Percentiles rank a stretch among this genome's conserved stretches.
Conservation (phyloP, 2,797 vertebrate species). For the Balearica regulorum region DNA sequence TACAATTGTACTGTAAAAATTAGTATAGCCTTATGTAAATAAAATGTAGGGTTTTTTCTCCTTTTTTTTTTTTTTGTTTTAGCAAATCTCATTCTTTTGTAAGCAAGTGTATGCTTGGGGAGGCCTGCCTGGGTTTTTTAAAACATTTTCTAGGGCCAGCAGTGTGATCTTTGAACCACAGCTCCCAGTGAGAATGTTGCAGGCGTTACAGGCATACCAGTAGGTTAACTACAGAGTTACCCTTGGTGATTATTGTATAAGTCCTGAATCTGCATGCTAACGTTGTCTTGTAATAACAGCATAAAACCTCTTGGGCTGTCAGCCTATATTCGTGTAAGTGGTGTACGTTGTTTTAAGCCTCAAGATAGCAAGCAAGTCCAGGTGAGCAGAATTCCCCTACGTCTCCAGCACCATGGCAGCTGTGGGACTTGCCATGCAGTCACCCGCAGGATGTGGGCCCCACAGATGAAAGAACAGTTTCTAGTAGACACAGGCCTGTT, state of each 20-base stretch:
- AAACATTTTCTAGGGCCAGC: background rate
- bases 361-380: background rate
- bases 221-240: background rate
- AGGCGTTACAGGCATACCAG: background rate
- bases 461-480: background rate
- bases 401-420: accelerated
- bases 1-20: background rate
- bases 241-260: background rate
- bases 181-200: accelerated
- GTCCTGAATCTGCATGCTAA: background rate
- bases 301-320: background rate
- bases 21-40: background rate
- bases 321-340: background rate
- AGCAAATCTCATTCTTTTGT: background rate
- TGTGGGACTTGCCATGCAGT: background rate
- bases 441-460: background rate
- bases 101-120: background rate
- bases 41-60: background rate
- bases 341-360: background rate
- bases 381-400: background rate
- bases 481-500: background rate
- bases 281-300: background rate
- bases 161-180: background rate
- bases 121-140: background rate
- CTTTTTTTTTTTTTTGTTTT: too few species aligned